Evolutionary conservation across 1,140 invertebrate genomes (phyloP), one percentile per base, ranked within the genome.

Genomic region (Lanistes nyassanus): DNA sequence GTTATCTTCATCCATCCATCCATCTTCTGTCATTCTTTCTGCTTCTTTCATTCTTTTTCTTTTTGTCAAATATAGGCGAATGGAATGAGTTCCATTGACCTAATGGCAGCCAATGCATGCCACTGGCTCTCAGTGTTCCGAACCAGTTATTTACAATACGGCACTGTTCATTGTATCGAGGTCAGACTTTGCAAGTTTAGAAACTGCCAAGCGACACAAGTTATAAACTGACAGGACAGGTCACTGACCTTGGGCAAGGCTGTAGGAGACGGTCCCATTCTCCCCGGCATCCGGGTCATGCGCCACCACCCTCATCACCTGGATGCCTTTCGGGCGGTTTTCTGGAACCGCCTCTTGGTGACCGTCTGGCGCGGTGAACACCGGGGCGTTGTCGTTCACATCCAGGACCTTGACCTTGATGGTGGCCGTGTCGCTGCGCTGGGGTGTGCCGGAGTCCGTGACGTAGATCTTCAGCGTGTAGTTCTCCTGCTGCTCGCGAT

Each of bases 301-400:
- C 34, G 97, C 97, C 88, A 97, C 95, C 80, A 99, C 95, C 91
- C 97, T 95, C 34, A 96, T 97, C 74, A 99, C 97, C 91, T 96
- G 95, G 67, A 96, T 82, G 37, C 86, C 96, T 29, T 93, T 91
- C 1, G 93, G 92, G 72, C 93, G 90, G 90, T 99, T 98, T 89
- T 99, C 98, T 81, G 94, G 93, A 4, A 88, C 83, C 58, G 34
- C 64, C 21, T 53, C 77, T 5, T 47, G 66, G n/a, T 80, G 72
- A 29, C 76, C 58, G 58, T 79, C 53, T 58, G 69, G 78, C 78
- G 77, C 82, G 77, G 94, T 97, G 53, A 97, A 96, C 78, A 96
- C 66, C 9, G 87, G 87, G 93, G 36, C 94, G 89, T 98, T 97
- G 89, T 98, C 96, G 87, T 98, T 98, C 5, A 95, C 93, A 87